Base-by-base conservation (phyloP, 2,113 vertebrate species). In the Barbus barbus region DNA sequence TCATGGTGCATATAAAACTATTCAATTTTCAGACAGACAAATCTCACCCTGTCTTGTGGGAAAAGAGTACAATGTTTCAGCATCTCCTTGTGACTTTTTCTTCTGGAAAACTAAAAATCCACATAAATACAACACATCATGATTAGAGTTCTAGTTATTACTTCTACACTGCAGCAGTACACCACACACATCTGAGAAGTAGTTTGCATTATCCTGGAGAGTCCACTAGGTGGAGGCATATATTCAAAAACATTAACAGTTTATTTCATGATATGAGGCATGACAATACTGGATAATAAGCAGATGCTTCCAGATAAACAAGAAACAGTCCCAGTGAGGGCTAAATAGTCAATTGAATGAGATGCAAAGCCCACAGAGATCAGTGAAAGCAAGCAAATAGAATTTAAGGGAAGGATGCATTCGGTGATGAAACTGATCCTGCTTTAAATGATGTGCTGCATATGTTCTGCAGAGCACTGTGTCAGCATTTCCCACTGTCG, bases 61-160 rank as follows among this genome's bases (percentile, higher is more conserved):
- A 41, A 91, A 4, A 13, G 90, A 92, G 74, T 92, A 93, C 1
- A 87, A 87, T 83, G 92, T 95, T 78, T 90, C 87, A 8, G 80
- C 51, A 26, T 93, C 92, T 4, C 81, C 74, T 73, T 91, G 91
- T 56, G 82, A 79, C 67, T 92, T 90, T 92, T 96, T 96, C 81
- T 95, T 95, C 89, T 96, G 95, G 87, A 98, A 96, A 83, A 97
- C 96, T 97, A 26, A 88, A 81, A 88, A 69, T 22, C 65, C 76
- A 86, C 41, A 84, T 26, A 72, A 56, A 84, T 8, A 13, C 33
- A 84, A 24, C 18, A 88, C n/a, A 51, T 67, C 65, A 69, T 38
- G 22, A 28, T 11, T 22, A 38, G n/a, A 28, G 14, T 67, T 38
- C 9, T 7, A 60, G 2, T 26, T 22, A 60, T 69, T n/a, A n/a